Base-by-base conservation (phyloP, 1,140 invertebrate genomes). In the Hyles euphorbiae region DNA sequence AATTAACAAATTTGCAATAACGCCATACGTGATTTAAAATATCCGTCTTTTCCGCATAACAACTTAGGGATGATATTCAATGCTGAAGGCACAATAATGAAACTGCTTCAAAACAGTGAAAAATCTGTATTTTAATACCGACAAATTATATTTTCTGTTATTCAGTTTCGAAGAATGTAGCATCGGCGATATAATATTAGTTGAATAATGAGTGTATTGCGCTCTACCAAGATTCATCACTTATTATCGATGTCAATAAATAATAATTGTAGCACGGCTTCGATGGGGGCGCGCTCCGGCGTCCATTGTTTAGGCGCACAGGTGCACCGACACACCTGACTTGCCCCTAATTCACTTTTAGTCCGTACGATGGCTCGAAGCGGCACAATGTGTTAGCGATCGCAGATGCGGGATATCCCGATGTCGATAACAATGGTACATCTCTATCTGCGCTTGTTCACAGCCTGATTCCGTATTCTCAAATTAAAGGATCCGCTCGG, bases 311-410 rank as follows among this genome's bases (percentile, higher is more conserved):
- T 58, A 58, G 53, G 43, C 45, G 34, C 55, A 12, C 61, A 73
- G 65, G 59, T 68, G 71, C 53, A 43, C 12, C 11, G 7, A 9
- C 43, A 10, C 67, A 75, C 60, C 67, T 72, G 64, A 70, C 63
- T 70, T 70, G 56, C 51, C 58, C 65, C 74, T 74, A 73, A 78
- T 76, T 76, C 70, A 74, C 69, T 74, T 68, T 74, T 68, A 65
- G 69, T 50, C 65, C 44, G 44, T 49, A 56, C 56, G 57, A 52
- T 58, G 34, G 40, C 50, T 53, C 51, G 40, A 40, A 51, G 45
- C 33, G 40, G 10, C 34, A 71, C 65, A 66, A 61, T 69, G 56
- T 36, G 43, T 33, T 8, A 46, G 50, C 62, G 68, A 72, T 69
- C 61, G 57, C 52, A 67, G 22, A 49, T 58, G 55, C 65, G 65